Conservation (phyloP, 2,797 vertebrate genomes). For the Chaenodraco wilsoni region DNA sequence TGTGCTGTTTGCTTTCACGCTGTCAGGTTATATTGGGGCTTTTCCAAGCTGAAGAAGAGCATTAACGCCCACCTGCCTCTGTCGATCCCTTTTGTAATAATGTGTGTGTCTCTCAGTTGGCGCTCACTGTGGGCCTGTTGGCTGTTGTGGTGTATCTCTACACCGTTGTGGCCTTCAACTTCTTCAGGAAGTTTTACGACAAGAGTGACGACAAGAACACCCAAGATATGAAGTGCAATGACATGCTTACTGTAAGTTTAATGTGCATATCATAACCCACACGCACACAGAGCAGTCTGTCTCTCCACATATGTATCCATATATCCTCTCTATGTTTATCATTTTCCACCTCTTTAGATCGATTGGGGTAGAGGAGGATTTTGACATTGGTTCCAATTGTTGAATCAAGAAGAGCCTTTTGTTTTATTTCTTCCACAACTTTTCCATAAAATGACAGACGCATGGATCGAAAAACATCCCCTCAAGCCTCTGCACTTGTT, state of each 20-base stretch:
- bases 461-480: constrained; percentile 47
- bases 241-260: constrained; percentile 83
- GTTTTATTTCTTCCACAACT: constrained; percentile 33
- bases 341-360: constrained; percentile 31
- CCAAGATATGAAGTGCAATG: constrained; percentile 84
- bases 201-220: constrained; percentile 76
- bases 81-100: constrained; percentile 25
- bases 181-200: constrained; percentile 86
- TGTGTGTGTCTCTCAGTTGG: constrained; percentile 69
- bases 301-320: not conserved
- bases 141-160: constrained; percentile 86
- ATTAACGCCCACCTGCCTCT: constrained; percentile 52
- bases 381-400: constrained; percentile 59
- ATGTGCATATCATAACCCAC: constrained; percentile 2
- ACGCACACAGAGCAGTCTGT: not conserved
- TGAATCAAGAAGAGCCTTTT: constrained; percentile 41
- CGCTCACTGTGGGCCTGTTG: constrained; percentile 81
- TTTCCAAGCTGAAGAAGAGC: constrained; percentile 43
- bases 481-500: constrained; percentile 53
- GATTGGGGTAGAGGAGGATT: constrained; percentile 27
- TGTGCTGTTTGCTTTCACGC: constrained; percentile 47
- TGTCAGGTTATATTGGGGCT: constrained; percentile 33
- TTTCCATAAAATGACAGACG: constrained; percentile 67
- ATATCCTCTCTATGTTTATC: constrained; percentile 32
- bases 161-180: constrained; percentile 86